These are phyloP conservation scores for Chamaea fasciata DNA, from an alignment of 2,113 vertebrate species.

Conservation along the genomic window DNA sequence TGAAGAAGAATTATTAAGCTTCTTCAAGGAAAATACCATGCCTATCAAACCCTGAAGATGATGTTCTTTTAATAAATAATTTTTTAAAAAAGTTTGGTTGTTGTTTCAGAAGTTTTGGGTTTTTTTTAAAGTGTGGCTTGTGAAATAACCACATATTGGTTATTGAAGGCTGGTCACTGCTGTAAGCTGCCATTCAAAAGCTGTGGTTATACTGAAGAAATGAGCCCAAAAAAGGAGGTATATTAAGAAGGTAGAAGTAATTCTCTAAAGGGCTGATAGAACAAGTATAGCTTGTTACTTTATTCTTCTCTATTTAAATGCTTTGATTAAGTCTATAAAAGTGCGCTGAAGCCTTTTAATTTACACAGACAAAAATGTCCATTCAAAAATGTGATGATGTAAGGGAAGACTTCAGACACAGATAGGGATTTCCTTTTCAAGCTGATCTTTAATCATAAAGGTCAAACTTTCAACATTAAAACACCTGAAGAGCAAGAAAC, in stretches of 20 bases:
- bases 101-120: background rate
- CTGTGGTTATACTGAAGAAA: background rate
- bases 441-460: constrained; percentile 31
- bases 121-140: background rate
- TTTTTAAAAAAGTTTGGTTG: background rate
- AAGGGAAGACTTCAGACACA: background rate
- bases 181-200: background rate
- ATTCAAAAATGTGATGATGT: background rate
- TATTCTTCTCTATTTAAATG: background rate
- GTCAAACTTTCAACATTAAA: constrained; percentile 31
- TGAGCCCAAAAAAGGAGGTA: background rate
- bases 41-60: background rate
- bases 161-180: background rate
- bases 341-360: background rate
- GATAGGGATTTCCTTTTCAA: constrained; percentile 11
- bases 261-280: background rate
- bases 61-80: background rate
- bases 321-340: background rate
- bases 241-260: background rate
- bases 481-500: constrained; percentile 6
- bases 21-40: background rate
- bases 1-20: background rate
- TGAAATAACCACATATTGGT: background rate
- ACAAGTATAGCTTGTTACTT: background rate
- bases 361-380: background rate